A percentile compares a stretch with the other conserved stretches of the same genome.
phyloP scores from a whole-genome alignment of 2,797 vertebrate species.

The Cynopterus sphinx region DNA sequence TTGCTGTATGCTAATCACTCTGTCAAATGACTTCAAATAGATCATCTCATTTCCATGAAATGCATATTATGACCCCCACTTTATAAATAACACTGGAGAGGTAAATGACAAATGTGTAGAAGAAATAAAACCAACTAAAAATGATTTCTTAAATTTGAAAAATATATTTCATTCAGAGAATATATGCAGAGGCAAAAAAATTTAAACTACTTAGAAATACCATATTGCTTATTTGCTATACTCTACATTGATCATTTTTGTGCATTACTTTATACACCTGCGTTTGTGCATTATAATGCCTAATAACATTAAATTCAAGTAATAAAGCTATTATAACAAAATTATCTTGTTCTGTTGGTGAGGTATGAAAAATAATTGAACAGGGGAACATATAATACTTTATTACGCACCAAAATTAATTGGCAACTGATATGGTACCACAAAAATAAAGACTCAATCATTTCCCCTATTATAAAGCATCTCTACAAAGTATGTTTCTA shows the following conservation, averaged over 20 bases:
- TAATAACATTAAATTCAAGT: constrained; percentile 3
- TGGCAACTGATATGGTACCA: background rate
- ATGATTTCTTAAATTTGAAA: background rate
- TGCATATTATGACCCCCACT: background rate
- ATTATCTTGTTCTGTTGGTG: constrained; percentile 1
- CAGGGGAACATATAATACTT: background rate
- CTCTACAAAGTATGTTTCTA: background rate
- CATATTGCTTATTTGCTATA: background rate
- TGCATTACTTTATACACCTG: background rate
- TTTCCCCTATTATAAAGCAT: background rate
- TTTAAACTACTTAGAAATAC: background rate
- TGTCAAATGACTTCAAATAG: background rate
- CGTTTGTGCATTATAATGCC: background rate
- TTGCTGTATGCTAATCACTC: background rate
- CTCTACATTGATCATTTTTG: background rate
- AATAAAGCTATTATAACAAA: constrained; percentile 11
- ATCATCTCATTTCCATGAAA: background rate
- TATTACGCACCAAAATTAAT: background rate
- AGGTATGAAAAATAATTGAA: constrained; percentile 26
- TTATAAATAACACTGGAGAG: background rate
- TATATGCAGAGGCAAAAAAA: background rate
- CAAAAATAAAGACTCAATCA: background rate
- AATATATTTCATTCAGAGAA: background rate
- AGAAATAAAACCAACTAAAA: constrained; percentile 21
- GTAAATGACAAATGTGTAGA: background rate